These are phyloP conservation scores for Dryas iulia DNA, from an alignment of 1,140 invertebrate genomes.

Conservation along the genomic window DNA sequence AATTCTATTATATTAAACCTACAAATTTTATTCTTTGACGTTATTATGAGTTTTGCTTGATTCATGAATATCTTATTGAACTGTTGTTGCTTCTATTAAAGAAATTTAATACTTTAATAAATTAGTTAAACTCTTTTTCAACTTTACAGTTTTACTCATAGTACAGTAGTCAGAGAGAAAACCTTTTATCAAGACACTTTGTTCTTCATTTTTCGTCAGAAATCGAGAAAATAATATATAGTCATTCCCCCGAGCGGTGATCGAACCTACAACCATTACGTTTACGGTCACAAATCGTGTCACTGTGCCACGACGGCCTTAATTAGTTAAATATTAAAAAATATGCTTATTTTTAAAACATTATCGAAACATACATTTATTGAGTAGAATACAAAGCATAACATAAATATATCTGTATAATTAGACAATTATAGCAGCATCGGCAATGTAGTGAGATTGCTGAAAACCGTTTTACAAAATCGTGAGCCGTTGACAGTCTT, in stretches of 20 bases:
- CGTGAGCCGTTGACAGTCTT: constrained; percentile 28
- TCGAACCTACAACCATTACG: too few relatives aligned
- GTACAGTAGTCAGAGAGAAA: not conserved
- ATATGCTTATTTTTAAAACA: too few relatives aligned
- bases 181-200: too few relatives aligned
- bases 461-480: not conserved
- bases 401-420: not conserved
- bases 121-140: too few relatives aligned
- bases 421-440: not conserved
- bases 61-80: constrained; percentile 17
- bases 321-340: too few relatives aligned
- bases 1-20: constrained; percentile 32
- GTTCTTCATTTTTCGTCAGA: too few relatives aligned
- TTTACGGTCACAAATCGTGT: too few relatives aligned
- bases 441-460: not conserved
- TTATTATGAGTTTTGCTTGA: constrained; percentile 28
- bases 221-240: too few relatives aligned
- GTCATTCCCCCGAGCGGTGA: too few relatives aligned
- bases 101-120: not conserved
- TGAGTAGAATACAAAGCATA: not conserved
- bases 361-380: too few relatives aligned
- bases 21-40: constrained; percentile 23
- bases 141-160: too few relatives aligned
- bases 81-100: not conserved
- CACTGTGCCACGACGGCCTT: too few relatives aligned